A percentile compares a stretch with the other conserved stretches of the same genome.
phyloP scores from a whole-genome alignment of 2,888 invertebrate species.

The Epistrophe grossulariae region DNA sequence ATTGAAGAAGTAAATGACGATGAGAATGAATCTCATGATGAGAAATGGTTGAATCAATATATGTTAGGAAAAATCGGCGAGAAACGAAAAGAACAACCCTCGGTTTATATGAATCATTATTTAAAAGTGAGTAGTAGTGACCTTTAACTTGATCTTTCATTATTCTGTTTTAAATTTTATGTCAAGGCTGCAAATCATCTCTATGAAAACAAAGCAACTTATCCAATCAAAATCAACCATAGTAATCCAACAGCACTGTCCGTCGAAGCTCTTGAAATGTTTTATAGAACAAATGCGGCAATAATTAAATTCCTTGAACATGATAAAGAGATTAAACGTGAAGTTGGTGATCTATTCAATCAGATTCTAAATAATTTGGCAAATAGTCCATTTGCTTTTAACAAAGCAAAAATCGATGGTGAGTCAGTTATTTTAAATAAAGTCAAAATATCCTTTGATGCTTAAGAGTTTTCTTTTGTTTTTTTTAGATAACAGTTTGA shows the following conservation, averaged over 20 bases:
- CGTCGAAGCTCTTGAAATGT: conserved; percentile 94
- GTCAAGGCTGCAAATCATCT: conserved; percentile 89
- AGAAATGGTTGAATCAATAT: conserved; percentile 96
- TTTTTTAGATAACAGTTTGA: conserved; percentile 76
- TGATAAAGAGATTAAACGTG: conserved; percentile 87
- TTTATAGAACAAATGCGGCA: conserved; percentile 94
- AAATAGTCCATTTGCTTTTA: conserved; percentile 84
- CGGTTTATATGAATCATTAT: conserved; percentile 91
- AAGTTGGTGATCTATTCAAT: conserved; percentile 86
- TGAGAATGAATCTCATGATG: conserved; percentile 87
- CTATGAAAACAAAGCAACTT: conserved; percentile 91
- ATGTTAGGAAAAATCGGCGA: conserved; percentile 98
- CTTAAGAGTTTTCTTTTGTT: neutral
- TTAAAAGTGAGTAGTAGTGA: conserved; percentile 85
- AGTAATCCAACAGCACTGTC: conserved; percentile 92
- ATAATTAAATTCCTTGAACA: conserved; percentile 93
- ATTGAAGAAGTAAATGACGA: conserved; percentile 77
- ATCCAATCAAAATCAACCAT: conserved; percentile 94
- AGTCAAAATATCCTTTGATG: neutral
- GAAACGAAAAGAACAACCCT: conserved; percentile 91
- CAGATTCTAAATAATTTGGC: conserved; percentile 83
- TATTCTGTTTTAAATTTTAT: conserved; percentile 75
- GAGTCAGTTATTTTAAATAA: conserved; percentile 69
- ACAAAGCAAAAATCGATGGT: conserved; percentile 83
- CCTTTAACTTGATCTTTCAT: neutral